A percentile compares a stretch with the other conserved stretches of the same genome.
Conservation (phyloP, 1,140 invertebrate species). For the Zaprionus davidi region DNA sequence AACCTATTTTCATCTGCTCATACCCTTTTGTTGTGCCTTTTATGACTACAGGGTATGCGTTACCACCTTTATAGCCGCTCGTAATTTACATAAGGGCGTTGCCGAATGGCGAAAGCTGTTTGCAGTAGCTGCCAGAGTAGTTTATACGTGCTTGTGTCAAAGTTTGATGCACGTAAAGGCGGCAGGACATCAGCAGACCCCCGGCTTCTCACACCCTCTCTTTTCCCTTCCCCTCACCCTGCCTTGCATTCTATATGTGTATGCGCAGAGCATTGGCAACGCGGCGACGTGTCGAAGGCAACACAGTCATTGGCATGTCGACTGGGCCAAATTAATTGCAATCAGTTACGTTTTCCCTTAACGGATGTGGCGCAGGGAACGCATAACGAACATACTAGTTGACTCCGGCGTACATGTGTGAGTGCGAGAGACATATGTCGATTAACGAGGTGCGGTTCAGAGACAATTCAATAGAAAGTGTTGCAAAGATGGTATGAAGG, state of each 20-base stretch:
- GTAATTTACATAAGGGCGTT: slow-evolving; percentile 49
- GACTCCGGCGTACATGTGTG: slow-evolving; percentile 7
- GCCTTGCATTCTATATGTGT: not conserved
- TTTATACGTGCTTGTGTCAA: slow-evolving; percentile 43
- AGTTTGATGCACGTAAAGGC: slow-evolving; percentile 39
- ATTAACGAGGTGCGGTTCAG: slow-evolving; percentile 2
- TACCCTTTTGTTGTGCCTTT: not conserved
- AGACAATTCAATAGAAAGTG: not conserved
- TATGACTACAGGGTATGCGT: slow-evolving; percentile 1
- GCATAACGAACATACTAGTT: slow-evolving; percentile 26
- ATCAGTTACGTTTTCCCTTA: slow-evolving; percentile 73
- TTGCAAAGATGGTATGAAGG: not conserved
- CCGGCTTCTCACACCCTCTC: not conserved
- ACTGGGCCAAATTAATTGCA: slow-evolving; percentile 80
- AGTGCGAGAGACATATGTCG: not conserved
- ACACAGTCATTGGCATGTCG: slow-evolving; percentile 66
- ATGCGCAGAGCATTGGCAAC: not conserved
- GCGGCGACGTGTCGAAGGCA: slow-evolving; percentile 12
- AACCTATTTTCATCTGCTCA: not conserved
- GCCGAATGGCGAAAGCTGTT: slow-evolving; percentile 10
- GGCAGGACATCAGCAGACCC: slow-evolving; percentile 22
- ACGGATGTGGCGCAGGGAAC: slow-evolving; percentile 54
- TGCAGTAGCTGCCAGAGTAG: slow-evolving; percentile 8
- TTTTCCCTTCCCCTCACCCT: not conserved
- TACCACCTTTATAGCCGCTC: slow-evolving; percentile 36